phyloP scores from a whole-genome alignment of 2,888 invertebrate genomes.

The Cheilosia soror region DNA sequence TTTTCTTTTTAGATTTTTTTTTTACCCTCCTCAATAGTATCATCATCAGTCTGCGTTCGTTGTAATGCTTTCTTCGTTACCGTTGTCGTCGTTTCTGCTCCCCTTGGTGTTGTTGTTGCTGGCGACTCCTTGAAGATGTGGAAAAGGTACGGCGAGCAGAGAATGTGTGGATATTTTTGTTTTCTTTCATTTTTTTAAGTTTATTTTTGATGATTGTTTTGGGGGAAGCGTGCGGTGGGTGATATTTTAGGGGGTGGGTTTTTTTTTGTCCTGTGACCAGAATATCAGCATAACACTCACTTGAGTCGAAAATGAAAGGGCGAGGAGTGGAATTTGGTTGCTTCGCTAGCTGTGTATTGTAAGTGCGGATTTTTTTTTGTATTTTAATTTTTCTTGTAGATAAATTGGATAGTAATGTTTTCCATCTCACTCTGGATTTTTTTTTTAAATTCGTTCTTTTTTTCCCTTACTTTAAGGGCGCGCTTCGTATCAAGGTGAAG shows the following conservation, averaged over 20 bases:
- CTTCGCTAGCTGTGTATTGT: conserved; percentile 35
- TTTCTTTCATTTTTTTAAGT: conserved; percentile 66
- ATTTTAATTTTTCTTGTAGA: conserved; percentile 71
- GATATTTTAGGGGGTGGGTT: conserved; percentile 30
- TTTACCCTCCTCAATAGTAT: conserved; percentile 62
- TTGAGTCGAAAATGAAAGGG: conserved; percentile 39
- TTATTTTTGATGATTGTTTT: conserved; percentile 71
- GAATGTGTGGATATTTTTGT: conserved; percentile 40
- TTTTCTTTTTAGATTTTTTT: conserved; percentile 36
- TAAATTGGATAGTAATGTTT: conserved; percentile 72
- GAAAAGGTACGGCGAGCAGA: conserved; percentile 25
- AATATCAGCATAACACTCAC: conserved; percentile 73
- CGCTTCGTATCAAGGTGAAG: conserved; percentile 32
- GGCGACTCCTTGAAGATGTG: conserved; percentile 40
- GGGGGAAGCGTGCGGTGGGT: conserved; percentile 55
- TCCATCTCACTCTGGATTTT: conserved; percentile 65
- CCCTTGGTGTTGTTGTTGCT: conserved; percentile 33
- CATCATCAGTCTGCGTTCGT: conserved; percentile 69
- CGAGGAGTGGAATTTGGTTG: conserved; percentile 32
- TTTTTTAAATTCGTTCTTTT: conserved; percentile 26
- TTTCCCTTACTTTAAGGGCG: conserved; percentile 38
- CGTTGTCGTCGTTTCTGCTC: conserved; percentile 41
- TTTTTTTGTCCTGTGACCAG: conserved; percentile 63
- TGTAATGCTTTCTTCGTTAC: conserved; percentile 71
- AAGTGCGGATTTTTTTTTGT: conserved; percentile 64